A percentile compares a stretch with the other conserved stretches of the same genome.
These are phyloP conservation scores for Chiroxiphia lanceolata DNA, from an alignment of 2,797 vertebrate genomes.

Conservation along the genomic window DNA sequence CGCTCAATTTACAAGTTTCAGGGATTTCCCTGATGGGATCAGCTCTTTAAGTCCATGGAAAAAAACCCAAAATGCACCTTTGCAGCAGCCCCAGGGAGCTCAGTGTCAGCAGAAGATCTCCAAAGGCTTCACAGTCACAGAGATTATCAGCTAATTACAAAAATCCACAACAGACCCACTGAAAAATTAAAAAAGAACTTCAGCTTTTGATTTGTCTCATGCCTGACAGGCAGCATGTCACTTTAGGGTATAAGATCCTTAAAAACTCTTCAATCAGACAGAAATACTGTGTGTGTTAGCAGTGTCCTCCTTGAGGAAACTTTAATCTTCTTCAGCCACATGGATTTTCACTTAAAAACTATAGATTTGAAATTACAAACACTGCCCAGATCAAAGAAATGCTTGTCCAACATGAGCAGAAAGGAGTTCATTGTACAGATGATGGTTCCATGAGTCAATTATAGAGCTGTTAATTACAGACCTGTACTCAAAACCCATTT, in stretches of 20 bases:
- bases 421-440: neutral
- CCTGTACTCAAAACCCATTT: neutral
- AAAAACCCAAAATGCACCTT: neutral
- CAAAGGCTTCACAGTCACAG: neutral
- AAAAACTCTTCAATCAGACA: neutral
- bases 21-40: neutral
- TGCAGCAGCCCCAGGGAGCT: neutral
- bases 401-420: neutral
- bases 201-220: neutral
- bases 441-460: neutral
- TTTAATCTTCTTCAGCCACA: neutral
- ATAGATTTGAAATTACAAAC: neutral
- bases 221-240: neutral
- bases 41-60: neutral
- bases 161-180: neutral
- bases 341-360: constrained; percentile 13
- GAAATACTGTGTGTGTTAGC: neutral
- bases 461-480: neutral
- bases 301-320: neutral
- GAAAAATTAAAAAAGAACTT: neutral
- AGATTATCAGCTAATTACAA: neutral
- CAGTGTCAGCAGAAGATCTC: neutral
- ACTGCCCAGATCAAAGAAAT: neutral
- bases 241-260: neutral
- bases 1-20: neutral